A percentile compares a stretch with the other conserved stretches of the same genome.
Conservation (phyloP, 2,113 vertebrate genomes). For the Pangasianodon hypophthalmus region DNA sequence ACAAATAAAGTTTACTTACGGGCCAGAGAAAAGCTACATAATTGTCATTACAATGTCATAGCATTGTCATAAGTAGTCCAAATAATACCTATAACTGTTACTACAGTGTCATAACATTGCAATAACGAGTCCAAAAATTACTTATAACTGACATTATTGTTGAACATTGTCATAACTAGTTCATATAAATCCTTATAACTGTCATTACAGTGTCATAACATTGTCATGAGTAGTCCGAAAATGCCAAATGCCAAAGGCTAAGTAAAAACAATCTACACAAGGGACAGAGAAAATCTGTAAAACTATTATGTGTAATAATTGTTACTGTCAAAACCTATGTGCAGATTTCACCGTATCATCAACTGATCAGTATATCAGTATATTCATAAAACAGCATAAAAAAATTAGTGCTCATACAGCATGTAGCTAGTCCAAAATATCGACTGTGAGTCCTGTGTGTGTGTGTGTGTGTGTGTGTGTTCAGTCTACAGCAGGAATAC, state of each 20-base stretch:
- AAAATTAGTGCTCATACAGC: not conserved
- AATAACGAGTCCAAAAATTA: not conserved
- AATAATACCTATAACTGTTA: not conserved
- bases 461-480: conserved; percentile 20
- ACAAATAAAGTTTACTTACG: not conserved
- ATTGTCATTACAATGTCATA: not conserved
- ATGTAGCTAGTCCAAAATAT: not conserved
- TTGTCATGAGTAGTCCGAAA: not conserved
- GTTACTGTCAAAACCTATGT: not conserved
- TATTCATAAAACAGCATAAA: not conserved
- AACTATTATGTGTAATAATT: not conserved
- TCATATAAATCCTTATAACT: not conserved
- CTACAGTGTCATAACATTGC: not conserved
- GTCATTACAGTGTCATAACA: not conserved
- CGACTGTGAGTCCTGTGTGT: not conserved
- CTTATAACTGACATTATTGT: not conserved
- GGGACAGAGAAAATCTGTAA: not conserved
- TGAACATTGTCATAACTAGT: not conserved
- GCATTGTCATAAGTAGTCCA: not conserved
- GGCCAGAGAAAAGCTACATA: not conserved
- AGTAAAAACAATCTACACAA: not conserved
- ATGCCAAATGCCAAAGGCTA: not conserved
- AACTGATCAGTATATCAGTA: not conserved
- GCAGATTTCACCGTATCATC: not conserved
- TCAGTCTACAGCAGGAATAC: conserved; percentile 31